A percentile compares a stretch with the other conserved stretches of the same genome.
Conservation (phyloP, 2,113 vertebrate species). For the Recurvirostra avosetta region DNA sequence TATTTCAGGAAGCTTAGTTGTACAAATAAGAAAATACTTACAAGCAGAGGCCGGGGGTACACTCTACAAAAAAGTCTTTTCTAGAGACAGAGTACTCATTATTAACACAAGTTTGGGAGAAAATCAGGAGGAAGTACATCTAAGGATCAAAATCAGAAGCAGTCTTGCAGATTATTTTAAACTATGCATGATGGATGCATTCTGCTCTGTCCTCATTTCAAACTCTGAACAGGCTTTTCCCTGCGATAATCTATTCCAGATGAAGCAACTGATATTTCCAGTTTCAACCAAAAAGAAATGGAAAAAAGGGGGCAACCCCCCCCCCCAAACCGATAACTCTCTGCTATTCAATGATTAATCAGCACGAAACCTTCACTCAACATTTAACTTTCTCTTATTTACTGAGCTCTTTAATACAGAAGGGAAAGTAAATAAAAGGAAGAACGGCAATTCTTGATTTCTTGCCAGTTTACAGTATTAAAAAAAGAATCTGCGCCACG, state of each 20-base stretch:
- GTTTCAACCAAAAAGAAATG: constrained; percentile 30
- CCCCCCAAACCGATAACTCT: neutral
- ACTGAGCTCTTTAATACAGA: constrained; percentile 72
- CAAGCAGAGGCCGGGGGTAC: constrained; percentile 33
- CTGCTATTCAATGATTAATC: constrained; percentile 26
- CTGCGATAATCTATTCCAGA: constrained; percentile 53
- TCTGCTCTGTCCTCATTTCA: constrained; percentile 42
- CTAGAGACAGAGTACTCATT: constrained; percentile 31
- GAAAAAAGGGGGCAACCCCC: neutral
- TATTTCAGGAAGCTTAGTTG: constrained; percentile 45
- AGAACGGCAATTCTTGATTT: constrained; percentile 81
- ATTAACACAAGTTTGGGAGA: constrained; percentile 32
- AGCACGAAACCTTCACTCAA: constrained; percentile 18
- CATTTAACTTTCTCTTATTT: constrained; percentile 61
- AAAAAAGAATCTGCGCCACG: constrained; percentile 82
- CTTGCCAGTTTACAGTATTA: constrained; percentile 87
- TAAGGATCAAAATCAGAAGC: neutral
- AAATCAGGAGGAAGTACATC: constrained; percentile 32
- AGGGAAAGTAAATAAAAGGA: constrained; percentile 82
- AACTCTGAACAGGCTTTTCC: constrained; percentile 1
- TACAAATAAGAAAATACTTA: constrained; percentile 52
- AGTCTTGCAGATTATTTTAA: constrained; percentile 7
- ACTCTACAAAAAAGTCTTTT: constrained; percentile 20
- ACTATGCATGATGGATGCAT: neutral
- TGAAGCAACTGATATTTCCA: constrained; percentile 60